Conservation (phyloP, 2,888 invertebrate genomes). For the Epirrhoe alternata region DNA sequence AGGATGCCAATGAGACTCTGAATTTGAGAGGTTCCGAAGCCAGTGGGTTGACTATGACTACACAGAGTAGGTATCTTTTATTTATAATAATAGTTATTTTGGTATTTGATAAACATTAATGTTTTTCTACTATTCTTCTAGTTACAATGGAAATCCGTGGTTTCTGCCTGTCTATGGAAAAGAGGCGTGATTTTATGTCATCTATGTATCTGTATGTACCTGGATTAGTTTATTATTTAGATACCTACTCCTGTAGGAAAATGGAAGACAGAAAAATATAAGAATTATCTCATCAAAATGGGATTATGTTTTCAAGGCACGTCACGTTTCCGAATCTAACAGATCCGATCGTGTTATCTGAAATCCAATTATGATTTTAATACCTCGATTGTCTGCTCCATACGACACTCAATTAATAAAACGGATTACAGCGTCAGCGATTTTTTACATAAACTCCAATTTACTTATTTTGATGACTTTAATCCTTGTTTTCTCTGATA, state of each 20-base stretch:
- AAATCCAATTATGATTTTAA: constrained; percentile 57
- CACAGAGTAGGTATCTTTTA: background rate
- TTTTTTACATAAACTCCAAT: constrained; percentile 44
- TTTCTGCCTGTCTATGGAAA: background rate
- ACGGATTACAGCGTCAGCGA: constrained; percentile 48
- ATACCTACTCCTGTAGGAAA: too few species aligned
- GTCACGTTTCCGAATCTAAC: constrained; percentile 18
- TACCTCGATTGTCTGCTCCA: constrained; percentile 39
- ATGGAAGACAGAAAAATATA: background rate
- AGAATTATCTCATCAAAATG: background rate
- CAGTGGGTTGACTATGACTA: background rate
- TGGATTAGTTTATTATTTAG: too few species aligned
- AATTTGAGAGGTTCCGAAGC: background rate
- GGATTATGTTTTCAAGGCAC: constrained; percentile 2
- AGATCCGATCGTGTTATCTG: constrained; percentile 18
- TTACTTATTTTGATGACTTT: constrained; percentile 14
- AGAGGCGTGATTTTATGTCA: background rate
- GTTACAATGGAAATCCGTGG: background rate
- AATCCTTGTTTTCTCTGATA: background rate
- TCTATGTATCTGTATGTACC: too few species aligned
- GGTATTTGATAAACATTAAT: too few species aligned
- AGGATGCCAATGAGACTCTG: constrained; percentile 33
- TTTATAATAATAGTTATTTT: too few species aligned
- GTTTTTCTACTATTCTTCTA: too few species aligned
- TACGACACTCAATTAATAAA: constrained; percentile 52